phyloP scores from a whole-genome alignment of 2,797 vertebrate species.

The Phoxinus dragarum region DNA sequence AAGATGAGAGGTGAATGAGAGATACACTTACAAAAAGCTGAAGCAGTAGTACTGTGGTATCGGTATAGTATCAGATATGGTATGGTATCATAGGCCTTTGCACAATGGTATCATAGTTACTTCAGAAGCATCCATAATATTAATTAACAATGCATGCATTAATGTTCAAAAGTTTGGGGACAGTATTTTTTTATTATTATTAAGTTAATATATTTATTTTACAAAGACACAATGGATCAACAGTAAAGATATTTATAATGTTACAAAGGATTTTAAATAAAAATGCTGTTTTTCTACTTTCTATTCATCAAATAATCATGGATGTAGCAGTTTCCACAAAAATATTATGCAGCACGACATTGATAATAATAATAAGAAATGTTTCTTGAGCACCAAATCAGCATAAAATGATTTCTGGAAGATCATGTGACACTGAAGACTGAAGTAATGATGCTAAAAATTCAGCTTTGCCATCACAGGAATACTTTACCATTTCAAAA shows the following conservation, averaged over 20 bases:
- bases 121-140: background rate
- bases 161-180: no score
- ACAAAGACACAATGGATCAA: no score
- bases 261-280: background rate
- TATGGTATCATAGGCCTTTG: background rate
- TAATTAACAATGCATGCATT: background rate
- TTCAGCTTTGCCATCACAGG: no score
- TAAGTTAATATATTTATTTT: no score
- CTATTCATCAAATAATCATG: background rate
- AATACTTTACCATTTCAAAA: background rate
- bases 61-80: background rate
- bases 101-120: background rate
- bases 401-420: background rate
- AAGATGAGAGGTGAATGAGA: constrained; percentile 23
- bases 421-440: background rate
- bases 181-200: no score
- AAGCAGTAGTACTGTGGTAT: background rate
- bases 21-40: constrained; percentile 37
- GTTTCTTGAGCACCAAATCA: background rate
- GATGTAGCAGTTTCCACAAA: background rate
- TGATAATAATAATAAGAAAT: background rate
- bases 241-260: background rate
- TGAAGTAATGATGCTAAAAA: background rate
- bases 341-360: no score
- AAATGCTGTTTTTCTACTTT: background rate